Base-by-base conservation (phyloP, 2,888 invertebrate species). In the Ophion obscuratus region DNA sequence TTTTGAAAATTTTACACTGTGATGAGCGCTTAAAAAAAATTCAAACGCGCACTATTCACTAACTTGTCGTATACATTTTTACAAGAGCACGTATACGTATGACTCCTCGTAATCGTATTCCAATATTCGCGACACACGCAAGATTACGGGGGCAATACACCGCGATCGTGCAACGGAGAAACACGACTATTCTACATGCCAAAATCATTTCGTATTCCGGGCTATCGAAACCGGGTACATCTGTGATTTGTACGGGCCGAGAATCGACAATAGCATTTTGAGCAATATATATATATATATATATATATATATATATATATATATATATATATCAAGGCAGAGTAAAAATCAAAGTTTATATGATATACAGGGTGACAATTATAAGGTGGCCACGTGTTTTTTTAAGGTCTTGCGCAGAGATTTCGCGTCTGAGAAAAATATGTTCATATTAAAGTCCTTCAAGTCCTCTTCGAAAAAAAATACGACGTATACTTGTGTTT, bases 171-270 rank as follows among this genome's bases (percentile, higher is more conserved):
- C 53, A 47, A 27, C 10, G n/a, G 17, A 78, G 83, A 77, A 71
- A 76, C 64, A 64, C 77, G 20, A 40, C 17, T 36, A 73, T 71
- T 67, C 61, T 79, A 64, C 40, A 76, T 73, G 78, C 81, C 83
- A 85, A 68, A 83, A 62, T 81, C 83, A 83, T 89, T 90, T 89
- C 64, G 91, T 91, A 92, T 92, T 89, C 92, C 77, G 77, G 68
- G 62, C 82, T 86, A 84, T 83, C 86, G 84, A 88, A 91, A 87
- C 84, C 86, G 88, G 87, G 75, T 89, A 91, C 91, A 91, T 91
- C 89, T 91, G 90, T 91, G 91, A 84, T 88, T 89, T 62, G 88
- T 64, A 90, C 92, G 88, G 86, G 89, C 17, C 67, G 2, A 40
- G 91, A 89, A 92, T 92, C 66, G 67, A 81, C 61, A 88, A 88